Percentiles rank a stretch among this genome's conserved stretches.
Conservation (phyloP, 2,113 vertebrate species). For the Sphaerodactylus townsendi region DNA sequence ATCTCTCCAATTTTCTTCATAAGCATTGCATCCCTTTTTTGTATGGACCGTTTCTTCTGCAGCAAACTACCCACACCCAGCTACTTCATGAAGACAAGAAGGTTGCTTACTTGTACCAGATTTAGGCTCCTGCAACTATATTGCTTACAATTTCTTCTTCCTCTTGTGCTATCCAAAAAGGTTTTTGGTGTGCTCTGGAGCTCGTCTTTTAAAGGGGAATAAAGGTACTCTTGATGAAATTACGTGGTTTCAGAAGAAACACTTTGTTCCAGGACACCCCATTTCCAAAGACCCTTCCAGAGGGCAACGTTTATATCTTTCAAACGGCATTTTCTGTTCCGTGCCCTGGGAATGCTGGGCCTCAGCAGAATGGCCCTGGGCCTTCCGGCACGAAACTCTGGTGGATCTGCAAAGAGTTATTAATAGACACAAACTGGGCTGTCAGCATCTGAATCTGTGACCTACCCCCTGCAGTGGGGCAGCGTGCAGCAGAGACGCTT, state of each 20-base stretch:
- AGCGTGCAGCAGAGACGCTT: not conserved
- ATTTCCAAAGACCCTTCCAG: not conserved
- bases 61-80: not conserved
- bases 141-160: no score
- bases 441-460: not conserved
- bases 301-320: not conserved
- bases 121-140: not conserved
- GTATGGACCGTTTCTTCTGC: not conserved
- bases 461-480: not conserved
- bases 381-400: not conserved
- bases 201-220: no score
- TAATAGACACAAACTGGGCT: not conserved
- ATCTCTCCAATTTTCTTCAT: not conserved
- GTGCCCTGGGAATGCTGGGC: not conserved
- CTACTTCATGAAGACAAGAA: not conserved
- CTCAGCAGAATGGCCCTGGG: not conserved
- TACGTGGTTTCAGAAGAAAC: not conserved
- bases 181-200: no score
- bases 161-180: no score
- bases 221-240: not conserved
- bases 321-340: not conserved
- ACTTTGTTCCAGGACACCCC: not conserved
- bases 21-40: not conserved
- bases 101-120: not conserved
- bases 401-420: not conserved